A percentile compares a stretch with the other conserved stretches of the same genome.
phyloP scores from a whole-genome alignment of 2,113 vertebrate species.

The Daphoenositta chrysoptera region DNA sequence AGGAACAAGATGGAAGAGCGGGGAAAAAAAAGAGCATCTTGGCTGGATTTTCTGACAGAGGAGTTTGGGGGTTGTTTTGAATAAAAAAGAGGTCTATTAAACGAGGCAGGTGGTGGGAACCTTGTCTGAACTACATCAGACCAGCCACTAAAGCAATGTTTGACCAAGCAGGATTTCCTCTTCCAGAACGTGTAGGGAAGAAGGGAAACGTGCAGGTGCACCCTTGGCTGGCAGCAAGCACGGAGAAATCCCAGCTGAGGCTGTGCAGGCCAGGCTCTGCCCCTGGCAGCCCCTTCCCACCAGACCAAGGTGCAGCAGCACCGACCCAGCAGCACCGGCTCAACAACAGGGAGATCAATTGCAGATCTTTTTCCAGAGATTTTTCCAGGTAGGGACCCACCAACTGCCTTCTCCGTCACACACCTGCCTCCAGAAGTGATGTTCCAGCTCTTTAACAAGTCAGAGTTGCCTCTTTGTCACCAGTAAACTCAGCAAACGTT shows the following conservation, averaged over 20 bases:
- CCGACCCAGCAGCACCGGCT: background rate
- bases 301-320: background rate
- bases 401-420: background rate
- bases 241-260: background rate
- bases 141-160: background rate
- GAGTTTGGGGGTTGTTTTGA: constrained; percentile 11
- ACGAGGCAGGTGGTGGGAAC: constrained; percentile 27
- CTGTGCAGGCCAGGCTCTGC: background rate
- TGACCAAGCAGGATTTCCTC: background rate
- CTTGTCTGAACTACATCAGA: constrained; percentile 20
- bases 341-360: background rate
- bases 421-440: background rate
- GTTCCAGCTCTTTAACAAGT: background rate
- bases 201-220: background rate
- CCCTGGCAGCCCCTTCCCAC: background rate
- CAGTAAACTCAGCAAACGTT: background rate
- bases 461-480: background rate
- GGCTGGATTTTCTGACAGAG: constrained; percentile 22
- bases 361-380: background rate
- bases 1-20: constrained; percentile 49
- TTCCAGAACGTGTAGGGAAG: background rate
- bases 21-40: background rate
- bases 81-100: constrained; percentile 2
- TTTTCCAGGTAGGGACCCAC: background rate
- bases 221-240: background rate